Evolutionary conservation across 2,113 vertebrate species (phyloP), one percentile per base, ranked within the genome.

Genomic region (Oncorhynchus clarkii): DNA sequence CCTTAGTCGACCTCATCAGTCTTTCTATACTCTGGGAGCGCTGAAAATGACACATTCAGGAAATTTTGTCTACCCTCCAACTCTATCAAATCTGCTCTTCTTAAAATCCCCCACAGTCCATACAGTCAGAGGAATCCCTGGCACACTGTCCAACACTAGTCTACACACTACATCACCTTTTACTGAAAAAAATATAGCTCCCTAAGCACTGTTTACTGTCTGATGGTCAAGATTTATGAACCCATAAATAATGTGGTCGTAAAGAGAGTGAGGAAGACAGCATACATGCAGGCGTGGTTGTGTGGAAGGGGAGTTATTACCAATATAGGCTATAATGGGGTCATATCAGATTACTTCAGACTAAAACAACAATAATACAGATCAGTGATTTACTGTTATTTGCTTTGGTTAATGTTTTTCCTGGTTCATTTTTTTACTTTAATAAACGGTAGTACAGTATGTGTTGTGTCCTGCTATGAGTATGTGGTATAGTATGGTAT

Each of bases 11-110:
- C 18, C 26, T 6, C 67, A 20, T 18, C 34, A 48, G 60, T 45
- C 20, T 64, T 16, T 82, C 83, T 77, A 68, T 78, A 71, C 80
- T 62, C 59, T 34, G 78, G 73, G 66, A 39, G 73, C 49, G 76
- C 80, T 80, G 67, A 84, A 87, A 81, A 84, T 77, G 70, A 78
- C 82, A 80, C 78, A 79, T 69, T 80, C 67, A 75, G 73, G 66
- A 68, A 78, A 75, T 72, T 72, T 65, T 45, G 9, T 11, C 4
- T 54, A 54, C 51, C 16, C 5, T 54, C 16, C 51, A 54, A 18
- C 51, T 54, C 51, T 54, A 54, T 18, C 16, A 54, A 54, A 54
- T 16, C 16, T 72, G 22, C 22, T 49, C 39, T 45, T 20, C 22
- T 72, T 71, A 48, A 65, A 81, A 67, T 24, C 26, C 73, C 51